Percentiles rank a stretch among this genome's conserved stretches.
These are phyloP conservation scores for Rhabdornis inornatus DNA, from an alignment of 2,113 vertebrate species.

Conservation along the genomic window DNA sequence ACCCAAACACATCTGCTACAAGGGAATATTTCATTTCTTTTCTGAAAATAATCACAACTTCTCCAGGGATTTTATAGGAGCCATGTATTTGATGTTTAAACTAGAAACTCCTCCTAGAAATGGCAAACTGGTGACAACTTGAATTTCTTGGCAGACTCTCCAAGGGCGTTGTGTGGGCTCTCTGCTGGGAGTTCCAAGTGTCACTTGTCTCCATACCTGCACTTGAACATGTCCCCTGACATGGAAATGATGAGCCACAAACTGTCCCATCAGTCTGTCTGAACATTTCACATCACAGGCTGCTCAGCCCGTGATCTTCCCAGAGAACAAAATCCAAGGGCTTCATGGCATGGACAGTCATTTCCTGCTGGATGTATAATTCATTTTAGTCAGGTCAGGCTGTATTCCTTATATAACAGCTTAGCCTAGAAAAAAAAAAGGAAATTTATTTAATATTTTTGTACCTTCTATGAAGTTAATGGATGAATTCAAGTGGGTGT, in stretches of 20 bases:
- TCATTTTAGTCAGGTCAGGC: background rate
- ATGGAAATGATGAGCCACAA: background rate
- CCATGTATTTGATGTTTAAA: background rate
- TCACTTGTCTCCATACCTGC: background rate
- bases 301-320: background rate
- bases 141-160: background rate
- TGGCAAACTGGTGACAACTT: too few relatives aligned
- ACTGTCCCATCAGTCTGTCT: background rate
- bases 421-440: background rate
- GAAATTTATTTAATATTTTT: background rate
- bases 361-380: background rate
- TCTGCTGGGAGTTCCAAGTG: background rate
- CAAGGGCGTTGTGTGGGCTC: background rate
- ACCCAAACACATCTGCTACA: background rate
- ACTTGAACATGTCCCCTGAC: accelerated
- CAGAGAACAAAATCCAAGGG: background rate
- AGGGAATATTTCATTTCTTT: background rate
- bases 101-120: background rate
- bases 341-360: background rate
- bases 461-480: background rate
- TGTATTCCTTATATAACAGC: background rate
- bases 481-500: background rate
- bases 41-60: background rate
- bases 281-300: background rate
- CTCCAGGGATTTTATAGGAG: background rate